Evolutionary conservation across 2,888 invertebrate species (phyloP), one percentile per base, ranked within the genome.

Genomic region (Embidobia sp.): DNA sequence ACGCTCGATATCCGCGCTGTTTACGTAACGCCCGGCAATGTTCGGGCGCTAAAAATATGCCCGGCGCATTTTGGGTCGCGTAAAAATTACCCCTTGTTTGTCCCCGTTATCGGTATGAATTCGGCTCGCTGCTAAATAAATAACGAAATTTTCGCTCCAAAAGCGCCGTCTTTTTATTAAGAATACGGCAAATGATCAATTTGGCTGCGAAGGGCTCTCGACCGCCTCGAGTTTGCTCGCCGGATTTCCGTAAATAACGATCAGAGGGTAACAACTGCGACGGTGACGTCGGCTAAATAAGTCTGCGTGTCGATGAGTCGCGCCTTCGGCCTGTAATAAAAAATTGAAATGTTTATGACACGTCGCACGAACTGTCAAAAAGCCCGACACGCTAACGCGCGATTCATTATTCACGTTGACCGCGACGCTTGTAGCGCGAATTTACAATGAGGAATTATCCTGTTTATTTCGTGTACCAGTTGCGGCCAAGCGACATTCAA

Each of bases 351-450:
- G 53, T 55, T 49, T 66, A 18, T 66, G 46, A 53, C 66, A 27
- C 53, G 53, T 66, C 44, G 66, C 66, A 55, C 49, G 66, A 33
- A 42, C 53, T 55, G 66, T 44, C 66, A 55, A 66, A 55, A 44
- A 10, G 42, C 8, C 13, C 53, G 37, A 16, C 61, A 61, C 61
- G 61, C 48, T 37, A 61, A 37, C 35, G 22, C 16, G 48, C 48
- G 46, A 61, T 61, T 48, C 8, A 48, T 29, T 22, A 48, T 48
- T 49, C 49, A 19, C 29, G 46, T 49, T 63, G 49, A 49, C 48
- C 40, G 37, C 15, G 35, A 26, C 10, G n/a, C 29, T 55, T 40
- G 13, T 1, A 5, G 42, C 19, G 11, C 27, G 11, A 59, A 44
- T 61, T 57, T 46, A 26, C 35, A 46, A 26, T 59, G 13, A 31